Evolutionary conservation across 53 echinoderm and acorn worm genomes (phyloP).

Genomic region (Actinopyga echinites): DNA sequence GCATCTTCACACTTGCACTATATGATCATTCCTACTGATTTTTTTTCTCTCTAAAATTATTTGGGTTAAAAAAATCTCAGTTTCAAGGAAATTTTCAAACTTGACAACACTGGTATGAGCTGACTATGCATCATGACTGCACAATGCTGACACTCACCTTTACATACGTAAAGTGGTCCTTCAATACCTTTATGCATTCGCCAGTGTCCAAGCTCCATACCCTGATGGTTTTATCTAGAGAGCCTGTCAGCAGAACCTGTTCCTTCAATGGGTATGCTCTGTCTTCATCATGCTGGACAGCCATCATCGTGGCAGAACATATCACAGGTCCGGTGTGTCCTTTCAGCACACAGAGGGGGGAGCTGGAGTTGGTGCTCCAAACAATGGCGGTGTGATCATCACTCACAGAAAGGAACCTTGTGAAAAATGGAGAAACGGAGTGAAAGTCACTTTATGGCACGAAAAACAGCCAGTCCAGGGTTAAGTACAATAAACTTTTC

Average conservation of each 20-base stretch:
- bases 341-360: constrained; percentile 46
- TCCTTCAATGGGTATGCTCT: constrained; percentile 31
- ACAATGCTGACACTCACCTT: constrained; percentile 41
- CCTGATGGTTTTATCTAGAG: constrained; percentile 66
- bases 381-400: constrained; percentile 74
- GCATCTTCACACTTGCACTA: too few relatives aligned
- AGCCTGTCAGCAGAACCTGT: constrained; percentile 65
- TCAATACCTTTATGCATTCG: constrained; percentile 50
- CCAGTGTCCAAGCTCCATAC: constrained; percentile 71
- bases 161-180: constrained; percentile 66
- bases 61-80: too few relatives aligned
- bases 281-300: constrained; percentile 42
- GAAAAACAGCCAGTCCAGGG: too few relatives aligned
- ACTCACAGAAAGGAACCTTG: constrained; percentile 64
- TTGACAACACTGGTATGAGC: too few relatives aligned
- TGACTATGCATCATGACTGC: too few relatives aligned
- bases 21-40: too few relatives aligned
- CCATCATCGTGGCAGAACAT: constrained; percentile 49
- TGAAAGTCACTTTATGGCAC: too few relatives aligned
- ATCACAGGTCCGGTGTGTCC: constrained; percentile 69
- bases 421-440: not conserved
- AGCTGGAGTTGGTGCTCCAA: constrained; percentile 58
- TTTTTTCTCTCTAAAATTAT: too few relatives aligned
- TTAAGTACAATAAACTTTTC: too few relatives aligned
- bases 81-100: too few relatives aligned